Evolutionary conservation across 2,797 vertebrate genomes (phyloP).

Genomic region (Caiman crocodilus): DNA sequence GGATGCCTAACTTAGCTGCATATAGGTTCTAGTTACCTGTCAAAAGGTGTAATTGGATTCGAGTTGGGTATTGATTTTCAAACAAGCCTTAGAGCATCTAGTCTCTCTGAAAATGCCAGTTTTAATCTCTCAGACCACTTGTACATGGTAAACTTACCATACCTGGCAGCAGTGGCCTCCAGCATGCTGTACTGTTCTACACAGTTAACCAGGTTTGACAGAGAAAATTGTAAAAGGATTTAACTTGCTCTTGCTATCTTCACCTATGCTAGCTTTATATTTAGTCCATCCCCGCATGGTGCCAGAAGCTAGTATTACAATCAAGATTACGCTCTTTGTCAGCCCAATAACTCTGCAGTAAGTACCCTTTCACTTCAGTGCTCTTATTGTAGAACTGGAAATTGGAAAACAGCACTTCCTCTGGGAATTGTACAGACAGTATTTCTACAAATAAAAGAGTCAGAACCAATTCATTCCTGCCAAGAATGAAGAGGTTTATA

Average conservation of each 20-base stretch:
- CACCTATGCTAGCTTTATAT: not conserved
- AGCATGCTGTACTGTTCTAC: no score
- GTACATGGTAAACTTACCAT: no score
- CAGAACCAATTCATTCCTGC: accelerated
- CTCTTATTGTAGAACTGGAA: not conserved
- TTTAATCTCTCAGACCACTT: no score
- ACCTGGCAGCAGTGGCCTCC: no score
- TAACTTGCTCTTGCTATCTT: not conserved
- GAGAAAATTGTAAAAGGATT: not conserved
- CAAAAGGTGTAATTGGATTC: no score
- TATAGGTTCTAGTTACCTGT: no score
- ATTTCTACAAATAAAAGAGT: not conserved
- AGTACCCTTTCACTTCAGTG: not conserved
- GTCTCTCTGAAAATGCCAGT: no score
- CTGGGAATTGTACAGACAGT: not conserved
- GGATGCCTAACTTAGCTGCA: no score
- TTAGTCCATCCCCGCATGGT: not conserved
- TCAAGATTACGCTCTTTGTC: not conserved
- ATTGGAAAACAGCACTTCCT: not conserved
- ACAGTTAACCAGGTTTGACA: not conserved
- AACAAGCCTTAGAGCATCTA: no score
- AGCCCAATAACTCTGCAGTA: not conserved
- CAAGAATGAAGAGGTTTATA: not conserved
- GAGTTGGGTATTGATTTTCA: no score
- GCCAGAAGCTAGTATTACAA: not conserved